Base-by-base conservation (phyloP, 2,113 vertebrate species). In the Laterallus jamaicensis region DNA sequence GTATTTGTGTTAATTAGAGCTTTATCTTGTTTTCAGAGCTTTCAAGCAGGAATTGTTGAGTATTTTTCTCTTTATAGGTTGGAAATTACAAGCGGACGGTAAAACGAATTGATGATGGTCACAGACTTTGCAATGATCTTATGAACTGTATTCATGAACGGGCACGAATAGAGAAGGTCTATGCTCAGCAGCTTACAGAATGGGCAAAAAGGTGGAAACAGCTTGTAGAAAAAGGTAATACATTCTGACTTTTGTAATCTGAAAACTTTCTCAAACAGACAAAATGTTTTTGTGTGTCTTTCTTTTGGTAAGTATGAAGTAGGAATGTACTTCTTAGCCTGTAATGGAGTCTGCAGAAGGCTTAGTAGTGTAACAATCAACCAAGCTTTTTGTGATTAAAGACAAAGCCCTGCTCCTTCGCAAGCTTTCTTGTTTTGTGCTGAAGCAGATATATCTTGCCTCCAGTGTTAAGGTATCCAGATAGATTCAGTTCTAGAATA, bases 141-240 rank as follows among this genome's bases (percentile, higher is more conserved):
- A 99, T 99, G 99, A 99, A 97, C 63, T 99, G 99, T 75, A 96
- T 99, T 52, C 99, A 99, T 4, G 99, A 99, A 82, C 98, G 99
- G 13, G 99, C 99, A 0, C 98, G 99, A 59, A 99, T 99, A 24
- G 99, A 99, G 97, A 99, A 99, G 97, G 93, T 90, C 0, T 99
- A 99, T 5, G 99, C 99, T 3, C 99, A 98, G 96, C 99, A 99
- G 97, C 98, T 99, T 66, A 99, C 98, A 2, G 99, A 99, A 94
- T 99, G 99, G 99, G 98, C 99, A 79, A 99, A 99, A 75, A 99
- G 99, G 63, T 99, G 99, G 99, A 98, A 98, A 82, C 99, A 99
- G 74, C 98, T 99, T 3, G 98, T 99, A 76, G 99, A 99, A 60
- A 99, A 99, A 98, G 99, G 99, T 99, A 96, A 92, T 85, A 7